phyloP scores from a whole-genome alignment of 1,140 invertebrate genomes.

The Wasmannia auropunctata region DNA sequence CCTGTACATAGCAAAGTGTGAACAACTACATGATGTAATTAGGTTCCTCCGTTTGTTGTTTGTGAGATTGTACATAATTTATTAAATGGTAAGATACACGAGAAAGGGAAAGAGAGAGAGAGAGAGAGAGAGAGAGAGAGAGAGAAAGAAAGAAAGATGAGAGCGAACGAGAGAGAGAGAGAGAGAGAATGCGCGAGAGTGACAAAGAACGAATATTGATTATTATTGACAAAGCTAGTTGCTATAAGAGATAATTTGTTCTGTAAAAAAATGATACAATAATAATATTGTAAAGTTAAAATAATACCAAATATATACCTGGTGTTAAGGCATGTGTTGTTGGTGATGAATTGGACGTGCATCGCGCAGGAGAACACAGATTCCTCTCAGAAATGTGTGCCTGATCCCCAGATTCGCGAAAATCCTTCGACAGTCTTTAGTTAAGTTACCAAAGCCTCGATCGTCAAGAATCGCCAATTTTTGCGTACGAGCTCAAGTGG shows the following conservation, averaged over 20 bases:
- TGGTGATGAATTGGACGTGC: slow-evolving; percentile 16
- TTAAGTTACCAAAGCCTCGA: neutral
- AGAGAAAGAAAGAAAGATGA: slow-evolving; percentile 54
- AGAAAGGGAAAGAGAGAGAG: slow-evolving; percentile 60
- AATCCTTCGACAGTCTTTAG: neutral
- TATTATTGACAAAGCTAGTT: slow-evolving; percentile 83
- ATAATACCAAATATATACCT: slow-evolving; percentile 84
- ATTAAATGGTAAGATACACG: slow-evolving; percentile 82
- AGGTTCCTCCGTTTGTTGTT: slow-evolving; percentile 86
- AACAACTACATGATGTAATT: slow-evolving; percentile 85
- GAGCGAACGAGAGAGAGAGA: slow-evolving; percentile 37
- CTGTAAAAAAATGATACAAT: slow-evolving; percentile 81
- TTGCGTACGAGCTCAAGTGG: slow-evolving; percentile 58
- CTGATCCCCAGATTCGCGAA: neutral
- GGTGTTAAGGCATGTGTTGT: slow-evolving; percentile 78
- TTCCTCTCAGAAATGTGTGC: neutral
- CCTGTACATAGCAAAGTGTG: slow-evolving; percentile 85
- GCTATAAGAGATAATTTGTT: slow-evolving; percentile 80
- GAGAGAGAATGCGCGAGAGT: slow-evolving; percentile 29
- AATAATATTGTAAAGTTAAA: slow-evolving; percentile 84
- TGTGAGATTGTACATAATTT: slow-evolving; percentile 86
- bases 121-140: neutral
- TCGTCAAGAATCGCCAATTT: neutral
- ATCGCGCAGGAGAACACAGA: too few species aligned
- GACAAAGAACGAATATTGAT: slow-evolving; percentile 77